Conservation (phyloP, 1,140 invertebrate species). For the Cydia splendana region DNA sequence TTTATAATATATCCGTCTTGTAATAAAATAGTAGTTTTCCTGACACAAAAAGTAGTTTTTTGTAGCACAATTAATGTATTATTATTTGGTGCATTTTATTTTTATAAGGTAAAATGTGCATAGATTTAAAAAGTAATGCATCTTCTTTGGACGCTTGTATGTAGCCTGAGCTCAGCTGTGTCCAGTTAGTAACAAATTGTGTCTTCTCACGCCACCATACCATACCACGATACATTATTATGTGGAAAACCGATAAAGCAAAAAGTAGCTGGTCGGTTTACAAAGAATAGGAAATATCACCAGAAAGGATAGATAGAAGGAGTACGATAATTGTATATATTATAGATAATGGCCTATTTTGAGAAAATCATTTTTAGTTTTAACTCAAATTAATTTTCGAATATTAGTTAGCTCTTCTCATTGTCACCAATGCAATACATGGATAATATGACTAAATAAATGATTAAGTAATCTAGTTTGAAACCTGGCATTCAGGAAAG, state of each 20-base stretch:
- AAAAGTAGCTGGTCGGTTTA: constrained; percentile 34
- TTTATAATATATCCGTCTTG: background rate
- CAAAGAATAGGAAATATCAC: constrained; percentile 8
- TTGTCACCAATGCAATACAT: too few relatives aligned
- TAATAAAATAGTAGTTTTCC: too few relatives aligned
- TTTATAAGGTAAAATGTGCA: constrained; percentile 36
- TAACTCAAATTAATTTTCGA: too few relatives aligned
- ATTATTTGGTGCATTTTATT: constrained; percentile 24
- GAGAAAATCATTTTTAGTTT: too few relatives aligned
- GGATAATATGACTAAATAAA: too few relatives aligned
- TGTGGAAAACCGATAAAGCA: constrained; percentile 43
- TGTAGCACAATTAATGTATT: background rate
- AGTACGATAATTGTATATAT: background rate
- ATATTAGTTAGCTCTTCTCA: too few relatives aligned
- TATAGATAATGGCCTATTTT: too few relatives aligned
- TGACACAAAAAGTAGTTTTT: too few relatives aligned
- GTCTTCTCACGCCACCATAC: constrained; percentile 56
- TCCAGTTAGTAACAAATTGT: constrained; percentile 57
- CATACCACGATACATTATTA: constrained; percentile 43
- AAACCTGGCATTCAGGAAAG: too few relatives aligned
- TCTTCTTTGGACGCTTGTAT: constrained; percentile 47
- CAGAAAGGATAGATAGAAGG: background rate
- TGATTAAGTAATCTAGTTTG: too few relatives aligned
- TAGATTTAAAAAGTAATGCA: constrained; percentile 52
- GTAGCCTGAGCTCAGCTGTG: constrained; percentile 39